Conservation (phyloP, 2,888 invertebrate genomes). For the Calliphora vomitoria region DNA sequence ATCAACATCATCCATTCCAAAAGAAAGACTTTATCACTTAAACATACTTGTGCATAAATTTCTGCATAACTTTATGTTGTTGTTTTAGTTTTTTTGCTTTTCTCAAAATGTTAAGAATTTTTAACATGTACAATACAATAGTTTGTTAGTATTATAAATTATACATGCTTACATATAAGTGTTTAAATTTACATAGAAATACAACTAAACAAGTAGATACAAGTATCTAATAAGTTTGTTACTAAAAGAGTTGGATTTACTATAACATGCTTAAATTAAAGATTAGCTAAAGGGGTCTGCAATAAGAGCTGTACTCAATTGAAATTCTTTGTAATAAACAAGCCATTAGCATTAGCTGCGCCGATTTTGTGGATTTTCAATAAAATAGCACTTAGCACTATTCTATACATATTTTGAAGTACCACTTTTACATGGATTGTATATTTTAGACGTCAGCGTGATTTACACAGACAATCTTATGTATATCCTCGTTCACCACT, state of each 20-base stretch:
- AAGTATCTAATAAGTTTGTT: not conserved
- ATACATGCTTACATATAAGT: not conserved
- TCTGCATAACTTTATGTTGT: not conserved
- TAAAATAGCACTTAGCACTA: too few relatives aligned
- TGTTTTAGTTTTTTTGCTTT: not conserved
- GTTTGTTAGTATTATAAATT: conserved; percentile 19
- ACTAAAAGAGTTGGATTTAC: not conserved
- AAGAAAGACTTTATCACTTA: conserved; percentile 9
- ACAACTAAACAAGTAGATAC: not conserved
- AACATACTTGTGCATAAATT: conserved; percentile 37
- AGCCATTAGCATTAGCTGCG: too few relatives aligned
- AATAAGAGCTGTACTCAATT: not conserved
- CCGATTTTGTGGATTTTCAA: too few relatives aligned
- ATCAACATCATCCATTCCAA: conserved; percentile 22
- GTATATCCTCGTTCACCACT: too few relatives aligned
- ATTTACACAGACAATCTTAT: too few relatives aligned
- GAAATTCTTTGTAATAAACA: not conserved
- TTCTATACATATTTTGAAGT: too few relatives aligned
- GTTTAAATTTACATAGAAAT: conserved; percentile 16
- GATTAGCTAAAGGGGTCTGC: not conserved
- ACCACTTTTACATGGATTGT: too few relatives aligned
- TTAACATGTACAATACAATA: not conserved
- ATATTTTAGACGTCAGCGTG: too few relatives aligned
- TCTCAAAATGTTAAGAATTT: not conserved
- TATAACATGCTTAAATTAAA: not conserved